These are phyloP conservation scores for Pagrus major DNA, from an alignment of 2,113 vertebrate species.

Conservation along the genomic window DNA sequence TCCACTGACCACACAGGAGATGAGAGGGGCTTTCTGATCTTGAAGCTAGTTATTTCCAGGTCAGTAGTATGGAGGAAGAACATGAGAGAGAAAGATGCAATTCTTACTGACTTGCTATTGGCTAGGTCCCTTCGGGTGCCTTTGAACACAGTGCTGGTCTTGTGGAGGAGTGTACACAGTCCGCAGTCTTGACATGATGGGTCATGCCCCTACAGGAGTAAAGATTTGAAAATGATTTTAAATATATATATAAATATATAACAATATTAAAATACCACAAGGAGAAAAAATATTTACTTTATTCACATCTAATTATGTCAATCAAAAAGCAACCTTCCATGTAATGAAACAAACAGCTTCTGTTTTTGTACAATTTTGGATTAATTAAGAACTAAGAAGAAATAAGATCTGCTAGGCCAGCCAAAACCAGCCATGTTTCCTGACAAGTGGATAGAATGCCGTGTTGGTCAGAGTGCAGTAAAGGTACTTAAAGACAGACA, in stretches of 20 bases:
- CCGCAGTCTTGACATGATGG: not conserved
- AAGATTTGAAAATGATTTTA: not conserved
- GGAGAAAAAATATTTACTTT: not conserved
- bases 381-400: conserved; percentile 1
- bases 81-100: conserved; percentile 21
- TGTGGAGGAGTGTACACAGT: conserved; percentile 5
- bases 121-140: conserved; percentile 1
- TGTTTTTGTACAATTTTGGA: not conserved
- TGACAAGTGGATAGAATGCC: conserved; percentile 15
- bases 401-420: not conserved
- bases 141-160: conserved; percentile 25
- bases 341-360: not conserved
- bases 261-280: no score
- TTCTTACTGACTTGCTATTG: conserved; percentile 23
- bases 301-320: not conserved
- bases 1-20: conserved; percentile 34
- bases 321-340: not conserved
- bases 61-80: conserved; percentile 9
- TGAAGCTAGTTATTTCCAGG: conserved; percentile 42
- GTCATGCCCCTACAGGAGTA: not conserved
- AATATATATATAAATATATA: no score
- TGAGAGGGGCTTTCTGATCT: conserved; percentile 30
- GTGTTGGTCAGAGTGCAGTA: conserved; percentile 25
- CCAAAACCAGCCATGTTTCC: not conserved
- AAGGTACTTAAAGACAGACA: conserved; percentile 21